Evolutionary conservation across 2,888 invertebrate genomes (phyloP), one percentile per base, ranked within the genome.

Genomic region (Thysanoteuthis rhombus): DNA sequence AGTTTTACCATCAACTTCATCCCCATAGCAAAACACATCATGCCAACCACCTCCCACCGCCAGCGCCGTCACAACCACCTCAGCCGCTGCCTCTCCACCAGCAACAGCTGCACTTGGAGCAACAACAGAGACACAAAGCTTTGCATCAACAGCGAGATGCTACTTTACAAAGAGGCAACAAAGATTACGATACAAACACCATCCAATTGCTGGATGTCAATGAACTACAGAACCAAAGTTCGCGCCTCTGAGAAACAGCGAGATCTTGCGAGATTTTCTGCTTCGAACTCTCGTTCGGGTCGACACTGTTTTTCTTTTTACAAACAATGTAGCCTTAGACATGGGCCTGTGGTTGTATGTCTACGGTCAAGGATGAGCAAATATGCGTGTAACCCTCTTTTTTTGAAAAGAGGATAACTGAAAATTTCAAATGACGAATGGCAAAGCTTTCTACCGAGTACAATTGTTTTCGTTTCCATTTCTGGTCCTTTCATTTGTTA

Each of bases 161-260:
- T 22, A n/a, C 42, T 1, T n/a, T 45, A 32, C 40, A 39, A 19
- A 42, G 40, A 42, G 92, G 92, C n/a, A n/a, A 45, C n/a, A 92
- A 40, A 40, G 42, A 92, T 19, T 92, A 45, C 19, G 28, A 92
- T 39, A 45, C 40, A n/a, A 45, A 45, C 22, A 36, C n/a, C 42
- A 92, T 92, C n/a, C 92, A 92, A 40, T n/a, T 92, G 19, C 45
- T 92, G n/a, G n/a, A 92, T 92, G 92, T 42, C 32, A 92, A 32
- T 42, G 92, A 92, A 92, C 92, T 92, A n/a, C 40, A 92, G 28
- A 92, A 40, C 92, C 92, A 92, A 36, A 92, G 92, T 92, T 92
- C 92, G 40, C 45, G 92, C 45, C 92, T 92, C n/a, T 92, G 92
- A 92, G 45, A 75, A 75, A 75, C 12, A 2, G 75, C n/a, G 75